Percentiles rank a stretch among this genome's conserved stretches.
Conservation (phyloP, 1,140 invertebrate genomes). For the Ctenoplectra terminalis region DNA sequence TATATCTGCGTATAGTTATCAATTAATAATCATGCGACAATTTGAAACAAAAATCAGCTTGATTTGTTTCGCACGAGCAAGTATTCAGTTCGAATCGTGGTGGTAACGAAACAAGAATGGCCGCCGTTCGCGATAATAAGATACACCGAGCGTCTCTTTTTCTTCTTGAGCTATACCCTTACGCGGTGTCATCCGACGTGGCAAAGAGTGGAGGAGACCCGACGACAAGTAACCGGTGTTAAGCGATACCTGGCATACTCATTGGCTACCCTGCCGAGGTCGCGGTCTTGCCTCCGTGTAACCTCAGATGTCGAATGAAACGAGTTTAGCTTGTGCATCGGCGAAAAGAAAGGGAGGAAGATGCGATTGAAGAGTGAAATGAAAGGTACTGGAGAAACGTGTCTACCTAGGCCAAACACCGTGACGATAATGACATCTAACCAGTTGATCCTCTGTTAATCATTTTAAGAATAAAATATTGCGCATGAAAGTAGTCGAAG, state of each 20-base stretch:
- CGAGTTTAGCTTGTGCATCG: slow-evolving; percentile 46
- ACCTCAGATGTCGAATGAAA: slow-evolving; percentile 57
- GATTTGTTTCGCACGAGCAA: too few species aligned
- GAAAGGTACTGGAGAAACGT: neutral
- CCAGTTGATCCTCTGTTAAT: too few species aligned
- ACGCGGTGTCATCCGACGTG: slow-evolving; percentile 39
- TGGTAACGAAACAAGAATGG: neutral
- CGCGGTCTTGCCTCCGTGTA: slow-evolving; percentile 44
- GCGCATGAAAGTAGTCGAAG: neutral
- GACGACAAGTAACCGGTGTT: slow-evolving; percentile 56
- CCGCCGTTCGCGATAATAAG: slow-evolving; percentile 8
- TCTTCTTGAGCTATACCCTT: slow-evolving; percentile 44
- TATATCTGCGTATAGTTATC: too few species aligned
- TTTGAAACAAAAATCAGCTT: too few species aligned
- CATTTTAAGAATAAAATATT: neutral
- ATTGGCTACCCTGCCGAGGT: slow-evolving; percentile 56
- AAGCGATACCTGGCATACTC: slow-evolving; percentile 62
- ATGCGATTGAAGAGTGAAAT: slow-evolving; percentile 16
- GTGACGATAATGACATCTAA: neutral
- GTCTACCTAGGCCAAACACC: neutral
- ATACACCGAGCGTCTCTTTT: slow-evolving; percentile 24
- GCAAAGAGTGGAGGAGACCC: slow-evolving; percentile 13
- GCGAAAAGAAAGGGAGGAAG: slow-evolving; percentile 7
- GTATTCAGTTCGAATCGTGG: too few species aligned
- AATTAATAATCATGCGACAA: too few species aligned